Evolutionary conservation across 2,888 invertebrate genomes (phyloP), one percentile per base, ranked within the genome.

Genomic region (Octodonta nipae): DNA sequence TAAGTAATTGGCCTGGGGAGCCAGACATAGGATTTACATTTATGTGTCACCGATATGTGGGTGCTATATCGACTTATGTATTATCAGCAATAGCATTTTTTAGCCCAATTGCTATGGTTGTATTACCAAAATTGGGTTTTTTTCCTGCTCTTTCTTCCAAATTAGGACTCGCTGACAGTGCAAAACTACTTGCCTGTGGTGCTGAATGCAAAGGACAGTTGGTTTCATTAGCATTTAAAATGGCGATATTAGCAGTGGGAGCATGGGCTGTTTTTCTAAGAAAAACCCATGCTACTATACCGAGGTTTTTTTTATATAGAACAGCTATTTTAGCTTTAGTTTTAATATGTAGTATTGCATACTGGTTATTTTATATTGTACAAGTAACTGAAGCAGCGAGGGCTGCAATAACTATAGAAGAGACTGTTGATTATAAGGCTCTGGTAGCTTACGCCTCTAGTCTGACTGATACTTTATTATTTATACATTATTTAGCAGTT

Each of bases 331-430:
- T 93, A 36, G 74, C 87, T 4, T 73, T 95, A 33, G 76, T 92
- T 20, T 76, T 91, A 24, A 78, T 98, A 8, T 84, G 93, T 59
- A 84, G 86, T 40, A 91, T 95, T 63, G 84, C 93, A 3, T 96
- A 91, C 65, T 98, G 98, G 96, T 68, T 98, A 11, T 98, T 98
- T 64, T 98, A 95, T 60, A 79, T 88, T 50, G 92, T 95, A 30
- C 87, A 95, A 63, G 75, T 80, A 33, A 81, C 81, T 1, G 83
- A 83, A 59, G 78, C 80, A 11, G 78, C 82, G 0, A 76, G 80
- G 60, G 82, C 84, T 33, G 73, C 82, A 5, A 78, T 79, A 0
- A 78, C 81, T 32, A 80, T 79, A 0, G 83, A 84, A 51, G 78
- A 80, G 60, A 80, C 80, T 6, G 72, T 78, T 25, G 81, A 85